phyloP scores from a whole-genome alignment of 2,888 invertebrate genomes.

The Crepidodera aurea region DNA sequence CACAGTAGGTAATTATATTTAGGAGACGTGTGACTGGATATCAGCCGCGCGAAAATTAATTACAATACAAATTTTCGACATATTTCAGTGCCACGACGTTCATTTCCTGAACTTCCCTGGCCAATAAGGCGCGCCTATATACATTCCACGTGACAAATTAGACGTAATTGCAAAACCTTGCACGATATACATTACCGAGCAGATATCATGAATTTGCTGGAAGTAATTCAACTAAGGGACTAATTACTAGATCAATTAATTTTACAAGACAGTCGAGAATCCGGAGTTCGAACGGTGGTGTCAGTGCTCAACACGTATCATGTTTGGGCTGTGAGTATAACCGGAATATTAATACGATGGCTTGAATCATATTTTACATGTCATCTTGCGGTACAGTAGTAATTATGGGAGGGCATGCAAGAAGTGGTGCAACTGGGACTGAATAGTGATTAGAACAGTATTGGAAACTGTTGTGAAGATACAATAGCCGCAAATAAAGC shows the following conservation, averaged over 20 bases:
- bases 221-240: slow-evolving; percentile 28
- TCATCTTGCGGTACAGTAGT: slow-evolving; percentile 15
- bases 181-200: slow-evolving; percentile 25
- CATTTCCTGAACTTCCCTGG: slow-evolving; percentile 11
- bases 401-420: slow-evolving; percentile 7
- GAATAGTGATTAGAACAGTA: neutral
- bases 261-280: slow-evolving; percentile 20
- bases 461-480: too few species aligned
- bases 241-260: slow-evolving; percentile 37
- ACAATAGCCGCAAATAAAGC: too few species aligned
- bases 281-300: slow-evolving; percentile 10
- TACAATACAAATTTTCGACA: neutral
- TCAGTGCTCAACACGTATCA: slow-evolving; percentile 15
- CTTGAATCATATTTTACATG: slow-evolving; percentile 19
- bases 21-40: neutral
- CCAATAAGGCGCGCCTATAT: slow-evolving; percentile 19
- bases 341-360: slow-evolving; percentile 22
- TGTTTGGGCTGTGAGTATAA: slow-evolving; percentile 9
- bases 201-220: slow-evolving; percentile 31
- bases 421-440: slow-evolving; percentile 6
- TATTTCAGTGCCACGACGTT: slow-evolving; percentile 15
- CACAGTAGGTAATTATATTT: too few species aligned
- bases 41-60: neutral
- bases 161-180: slow-evolving; percentile 33
- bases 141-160: slow-evolving; percentile 23